Evolutionary conservation across 2,888 invertebrate genomes (phyloP).

Genomic region (Nesidiocoris tenuis): DNA sequence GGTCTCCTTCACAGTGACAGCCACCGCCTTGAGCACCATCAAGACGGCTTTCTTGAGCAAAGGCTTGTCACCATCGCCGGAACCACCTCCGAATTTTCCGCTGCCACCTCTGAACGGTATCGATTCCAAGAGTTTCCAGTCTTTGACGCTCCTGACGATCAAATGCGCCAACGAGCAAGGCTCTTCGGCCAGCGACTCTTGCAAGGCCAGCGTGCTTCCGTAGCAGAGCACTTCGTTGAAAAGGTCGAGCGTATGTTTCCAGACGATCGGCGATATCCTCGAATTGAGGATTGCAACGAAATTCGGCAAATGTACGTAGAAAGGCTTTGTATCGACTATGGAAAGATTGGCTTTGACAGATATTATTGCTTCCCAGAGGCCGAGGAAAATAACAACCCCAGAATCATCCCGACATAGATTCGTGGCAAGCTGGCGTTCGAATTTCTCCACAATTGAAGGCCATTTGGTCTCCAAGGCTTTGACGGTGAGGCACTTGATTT

Average conservation of each 20-base stretch:
- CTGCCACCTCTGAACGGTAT: conserved; percentile 57
- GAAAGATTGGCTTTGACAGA: conserved; percentile 88
- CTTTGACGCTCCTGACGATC: conserved; percentile 82
- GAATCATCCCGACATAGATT: conserved; percentile 57
- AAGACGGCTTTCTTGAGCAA: conserved; percentile 82
- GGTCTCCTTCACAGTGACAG: conserved; percentile 87
- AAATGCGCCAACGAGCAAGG: conserved; percentile 83
- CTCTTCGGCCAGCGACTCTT: conserved; percentile 84
- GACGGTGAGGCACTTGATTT: conserved; percentile 79
- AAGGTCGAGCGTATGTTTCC: conserved; percentile 79
- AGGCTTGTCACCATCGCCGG: conserved; percentile 67
- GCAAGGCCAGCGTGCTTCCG: conserved; percentile 83
- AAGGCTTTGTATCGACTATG: conserved; percentile 83
- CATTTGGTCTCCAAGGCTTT: conserved; percentile 82
- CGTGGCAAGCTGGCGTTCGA: conserved; percentile 57
- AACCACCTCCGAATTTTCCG: conserved; percentile 57
- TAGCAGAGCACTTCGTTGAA: conserved; percentile 90
- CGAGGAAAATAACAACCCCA: conserved; percentile 71
- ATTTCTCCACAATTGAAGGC: conserved; percentile 73
- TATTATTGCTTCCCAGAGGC: conserved; percentile 86
- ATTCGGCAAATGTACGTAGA: conserved; percentile 79
- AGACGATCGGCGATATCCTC: conserved; percentile 75
- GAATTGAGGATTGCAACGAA: conserved; percentile 72
- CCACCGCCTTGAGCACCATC: conserved; percentile 83
- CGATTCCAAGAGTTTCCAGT: conserved; percentile 68